A percentile compares a stretch with the other conserved stretches of the same genome.
These are phyloP conservation scores for Idaea dimidiata DNA, from an alignment of 2,888 invertebrate species.

Conservation along the genomic window DNA sequence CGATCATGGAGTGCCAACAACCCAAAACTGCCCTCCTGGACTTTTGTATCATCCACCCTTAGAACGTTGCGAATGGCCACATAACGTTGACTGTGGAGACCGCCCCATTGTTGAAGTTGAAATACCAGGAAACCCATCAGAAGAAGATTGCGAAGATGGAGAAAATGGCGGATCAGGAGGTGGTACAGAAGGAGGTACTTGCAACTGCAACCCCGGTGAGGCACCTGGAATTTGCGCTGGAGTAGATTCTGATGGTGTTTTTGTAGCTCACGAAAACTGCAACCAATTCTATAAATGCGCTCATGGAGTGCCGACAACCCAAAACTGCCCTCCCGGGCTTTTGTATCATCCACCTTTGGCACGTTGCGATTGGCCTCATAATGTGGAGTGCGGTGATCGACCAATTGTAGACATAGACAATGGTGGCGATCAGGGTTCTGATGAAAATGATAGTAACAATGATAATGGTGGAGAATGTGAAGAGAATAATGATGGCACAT, in stretches of 20 bases:
- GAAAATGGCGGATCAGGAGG: slow-evolving; percentile 9
- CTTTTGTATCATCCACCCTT: slow-evolving; percentile 31
- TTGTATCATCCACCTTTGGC: slow-evolving; percentile 26
- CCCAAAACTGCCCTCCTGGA: slow-evolving; percentile 22
- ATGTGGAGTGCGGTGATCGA: slow-evolving; percentile 34
- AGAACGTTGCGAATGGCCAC: slow-evolving; percentile 36
- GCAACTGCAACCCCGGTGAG: slow-evolving; percentile 34
- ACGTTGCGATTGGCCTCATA: slow-evolving; percentile 36
- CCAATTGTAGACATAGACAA: slow-evolving; percentile 20
- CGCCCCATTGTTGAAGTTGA: slow-evolving; percentile 30
- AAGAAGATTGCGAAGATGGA: slow-evolving; percentile 8
- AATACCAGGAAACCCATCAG: not conserved
- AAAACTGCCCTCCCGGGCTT: slow-evolving; percentile 16
- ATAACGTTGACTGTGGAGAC: slow-evolving; percentile 37
- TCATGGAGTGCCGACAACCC: slow-evolving; percentile 22
- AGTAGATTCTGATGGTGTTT: slow-evolving; percentile 30
- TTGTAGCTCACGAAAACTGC: slow-evolving; percentile 40
- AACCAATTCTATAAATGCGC: slow-evolving; percentile 39
- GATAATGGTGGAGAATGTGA: slow-evolving; percentile 6
- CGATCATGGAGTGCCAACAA: slow-evolving; percentile 22
- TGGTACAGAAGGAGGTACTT: slow-evolving; percentile 20
- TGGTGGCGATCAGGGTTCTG: slow-evolving; percentile 13
- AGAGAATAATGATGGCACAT: slow-evolving; percentile 15
- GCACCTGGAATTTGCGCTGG: slow-evolving; percentile 35
- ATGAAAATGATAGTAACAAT: slow-evolving; percentile 15